A percentile compares a stretch with the other conserved stretches of the same genome.
phyloP scores from a whole-genome alignment of 1,140 invertebrate species.

The Caenorhabditis elegans region WBcel235 BX284602.5:7578501-7579000 shows the following conservation, averaged over 20 bases:
- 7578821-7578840: no score
- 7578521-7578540: conserved; percentile 37
- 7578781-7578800: conserved; percentile 45
- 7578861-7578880: conserved; percentile 13
- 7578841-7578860: no score
- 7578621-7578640: conserved; percentile 37
- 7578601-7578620: conserved; percentile 24
- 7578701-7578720: not conserved
- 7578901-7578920: not conserved
- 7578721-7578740: conserved; percentile 16
- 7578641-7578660: conserved; percentile 32
- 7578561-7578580: not conserved
- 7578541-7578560: not conserved
- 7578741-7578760: conserved; percentile 23
- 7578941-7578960: conserved; percentile 43
- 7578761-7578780: conserved; percentile 11
- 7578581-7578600: not conserved
- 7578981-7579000: not conserved
- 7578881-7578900: conserved; percentile 46
- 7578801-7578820: conserved; percentile 34
- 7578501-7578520: conserved; percentile 5
- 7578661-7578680: conserved; percentile 34
- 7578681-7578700: conserved; percentile 37
- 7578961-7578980: not conserved
- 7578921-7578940: conserved; percentile 37